Evolutionary conservation across 2,113 vertebrate species (phyloP), one percentile per base, ranked within the genome.

Genomic region (Anas platyrhynchos): DNA sequence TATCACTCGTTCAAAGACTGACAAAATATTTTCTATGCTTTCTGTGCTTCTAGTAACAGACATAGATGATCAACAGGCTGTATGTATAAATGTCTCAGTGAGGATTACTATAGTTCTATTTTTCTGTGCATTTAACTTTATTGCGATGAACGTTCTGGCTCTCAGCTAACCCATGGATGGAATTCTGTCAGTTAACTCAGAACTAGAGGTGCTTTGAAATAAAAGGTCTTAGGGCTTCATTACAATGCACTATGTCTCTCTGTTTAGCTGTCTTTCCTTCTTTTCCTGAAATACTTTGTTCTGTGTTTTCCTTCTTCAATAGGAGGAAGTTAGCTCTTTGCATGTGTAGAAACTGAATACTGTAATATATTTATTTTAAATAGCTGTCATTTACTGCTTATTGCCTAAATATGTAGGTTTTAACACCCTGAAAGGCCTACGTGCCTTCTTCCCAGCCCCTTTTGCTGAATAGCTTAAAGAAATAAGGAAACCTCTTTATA

Each of bases 101-200:
- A 94, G 43, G 44, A 85, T 90, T 92, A 71, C 46, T 58, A 5
- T 59, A n/a, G 67, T 82, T 69, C 52, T 41, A 50, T 75, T 95
- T 95, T 92, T 74, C 62, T 63, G 67, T 58, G 62, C 71, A 54
- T 91, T 74, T 89, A 61, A 77, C 59, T 93, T 81, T n/a, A 95
- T 75, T 78, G 46, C 0, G 6, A 32, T 83, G 58, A 59, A 63
- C 55, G 52, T 85, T 76, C 54, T 83, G 43, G 72, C 55, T 83
- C n/a, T 68, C 72, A 76, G 62, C 38, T 86, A 83, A 67, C 34
- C 72, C 59, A n/a, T 46, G 50, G 21, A 46, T 10, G 4, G 54
- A 86, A 48, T 83, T 92, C 38, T 79, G 14, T 43, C 81, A 31
- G 31, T 22, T 80, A 88, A 32, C 43, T 36, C 13, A 78, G 44